Conservation (phyloP, 2,113 vertebrate species). For the Neomonachus schauinslandi region DNA sequence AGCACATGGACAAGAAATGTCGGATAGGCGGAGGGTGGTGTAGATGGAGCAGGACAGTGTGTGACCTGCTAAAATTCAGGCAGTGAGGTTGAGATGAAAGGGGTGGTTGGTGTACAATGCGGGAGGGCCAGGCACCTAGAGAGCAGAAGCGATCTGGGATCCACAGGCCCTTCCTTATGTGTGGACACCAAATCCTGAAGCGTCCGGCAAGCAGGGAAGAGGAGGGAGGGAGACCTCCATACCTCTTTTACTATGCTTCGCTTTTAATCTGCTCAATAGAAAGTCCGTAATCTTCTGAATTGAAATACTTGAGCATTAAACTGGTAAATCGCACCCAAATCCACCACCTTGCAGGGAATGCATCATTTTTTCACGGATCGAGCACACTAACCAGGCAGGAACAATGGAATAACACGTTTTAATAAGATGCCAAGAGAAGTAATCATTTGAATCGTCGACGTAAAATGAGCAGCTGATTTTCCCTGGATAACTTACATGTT, state of each 20-base stretch:
- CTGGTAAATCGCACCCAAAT: neutral
- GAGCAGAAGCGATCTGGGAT: accelerated
- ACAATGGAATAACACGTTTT: neutral
- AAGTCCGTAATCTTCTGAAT: neutral
- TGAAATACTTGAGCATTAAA: neutral
- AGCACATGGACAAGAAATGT: neutral
- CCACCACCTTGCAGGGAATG: neutral
- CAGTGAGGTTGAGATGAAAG: neutral
- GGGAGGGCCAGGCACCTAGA: no score
- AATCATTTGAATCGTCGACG: neutral
- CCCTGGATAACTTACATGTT: neutral
- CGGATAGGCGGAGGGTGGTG: neutral
- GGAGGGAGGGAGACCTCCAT: neutral
- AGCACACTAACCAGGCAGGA: neutral
- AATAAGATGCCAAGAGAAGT: neutral
- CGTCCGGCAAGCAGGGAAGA: neutral
- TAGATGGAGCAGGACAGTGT: neutral
- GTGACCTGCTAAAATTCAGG: neutral
- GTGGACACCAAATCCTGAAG: neutral
- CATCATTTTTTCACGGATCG: neutral
- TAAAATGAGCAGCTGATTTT: neutral
- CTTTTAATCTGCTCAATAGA: neutral
- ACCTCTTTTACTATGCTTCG: neutral
- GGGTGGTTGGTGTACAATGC: neutral
- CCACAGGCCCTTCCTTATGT: neutral